Evolutionary conservation across 2,888 invertebrate species (phyloP).

Genomic region (Hirtodrosophila trivittata): DNA sequence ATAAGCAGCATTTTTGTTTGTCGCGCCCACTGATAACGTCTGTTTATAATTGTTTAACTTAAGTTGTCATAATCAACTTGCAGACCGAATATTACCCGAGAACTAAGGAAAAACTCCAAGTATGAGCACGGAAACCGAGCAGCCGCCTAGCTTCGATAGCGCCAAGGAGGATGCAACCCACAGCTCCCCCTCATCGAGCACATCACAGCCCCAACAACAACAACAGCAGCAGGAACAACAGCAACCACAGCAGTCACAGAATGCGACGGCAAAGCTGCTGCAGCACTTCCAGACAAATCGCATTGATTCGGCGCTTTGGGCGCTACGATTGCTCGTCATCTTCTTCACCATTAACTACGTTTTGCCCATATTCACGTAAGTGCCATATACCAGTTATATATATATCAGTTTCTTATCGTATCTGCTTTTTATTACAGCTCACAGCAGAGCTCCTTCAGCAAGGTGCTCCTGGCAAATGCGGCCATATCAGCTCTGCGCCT

Average conservation of each 20-base stretch:
- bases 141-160: slow-evolving; percentile 55
- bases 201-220: slow-evolving; percentile 38
- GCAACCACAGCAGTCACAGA: slow-evolving; percentile 60
- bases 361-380: slow-evolving; percentile 94
- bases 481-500: slow-evolving; percentile 97
- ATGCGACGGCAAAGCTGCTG: slow-evolving; percentile 85
- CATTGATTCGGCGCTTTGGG: slow-evolving; percentile 94
- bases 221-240: slow-evolving; percentile 47
- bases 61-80: slow-evolving; percentile 15
- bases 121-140: slow-evolving; percentile 73
- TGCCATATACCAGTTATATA: slow-evolving; percentile 45
- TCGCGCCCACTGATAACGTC: slow-evolving; percentile 36
- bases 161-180: slow-evolving; percentile 46
- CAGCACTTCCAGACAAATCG: slow-evolving; percentile 91
- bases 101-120: slow-evolving; percentile 14
- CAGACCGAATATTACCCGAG: slow-evolving; percentile 21
- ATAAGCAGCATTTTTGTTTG: slow-evolving; percentile 41
- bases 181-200: slow-evolving; percentile 15
- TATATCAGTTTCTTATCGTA: too few species aligned
- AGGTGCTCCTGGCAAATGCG: slow-evolving; percentile 95
- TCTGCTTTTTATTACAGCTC: slow-evolving; percentile 85
- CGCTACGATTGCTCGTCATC: slow-evolving; percentile 92
- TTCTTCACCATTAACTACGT: slow-evolving; percentile 93
- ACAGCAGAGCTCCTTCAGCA: slow-evolving; percentile 93
- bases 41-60: slow-evolving; percentile 15